Conservation (phyloP, 1,140 invertebrate species). For the Magallana ariakensis region DNA sequence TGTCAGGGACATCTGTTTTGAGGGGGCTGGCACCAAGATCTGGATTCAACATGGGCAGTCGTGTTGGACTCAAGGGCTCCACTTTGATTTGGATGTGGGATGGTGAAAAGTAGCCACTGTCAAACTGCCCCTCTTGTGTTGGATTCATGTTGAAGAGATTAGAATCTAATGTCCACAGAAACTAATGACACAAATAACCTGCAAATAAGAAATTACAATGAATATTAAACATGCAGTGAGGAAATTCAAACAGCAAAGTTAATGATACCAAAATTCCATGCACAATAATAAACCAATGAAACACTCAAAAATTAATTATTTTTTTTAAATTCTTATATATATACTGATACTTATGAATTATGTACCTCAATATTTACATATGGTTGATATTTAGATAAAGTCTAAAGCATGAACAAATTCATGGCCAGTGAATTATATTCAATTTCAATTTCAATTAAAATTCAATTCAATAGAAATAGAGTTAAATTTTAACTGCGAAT, state of each 20-base stretch:
- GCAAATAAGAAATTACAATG: background rate
- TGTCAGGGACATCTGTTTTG: constrained; percentile 40
- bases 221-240: background rate
- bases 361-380: no score
- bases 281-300: no score
- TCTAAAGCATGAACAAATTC: no score
- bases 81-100: constrained; percentile 20
- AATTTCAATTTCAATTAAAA: no score
- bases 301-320: no score
- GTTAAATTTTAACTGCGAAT: no score
- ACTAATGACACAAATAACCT: background rate
- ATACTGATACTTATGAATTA: no score
- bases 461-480: no score
- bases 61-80: constrained; percentile 20
- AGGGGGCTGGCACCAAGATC: constrained; percentile 34
- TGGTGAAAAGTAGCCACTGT: constrained; percentile 61
- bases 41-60: background rate
- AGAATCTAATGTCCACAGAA: background rate
- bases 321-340: no score
- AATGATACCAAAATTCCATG: no score
- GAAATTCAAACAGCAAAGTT: background rate
- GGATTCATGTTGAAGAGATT: background rate
- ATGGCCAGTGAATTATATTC: no score
- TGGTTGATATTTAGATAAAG: no score
- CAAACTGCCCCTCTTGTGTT: constrained; percentile 51